Percentiles rank a stretch among this genome's conserved stretches.
Evolutionary conservation across 2,797 vertebrate genomes (phyloP).

Genomic region (Acomys russatus): DNA sequence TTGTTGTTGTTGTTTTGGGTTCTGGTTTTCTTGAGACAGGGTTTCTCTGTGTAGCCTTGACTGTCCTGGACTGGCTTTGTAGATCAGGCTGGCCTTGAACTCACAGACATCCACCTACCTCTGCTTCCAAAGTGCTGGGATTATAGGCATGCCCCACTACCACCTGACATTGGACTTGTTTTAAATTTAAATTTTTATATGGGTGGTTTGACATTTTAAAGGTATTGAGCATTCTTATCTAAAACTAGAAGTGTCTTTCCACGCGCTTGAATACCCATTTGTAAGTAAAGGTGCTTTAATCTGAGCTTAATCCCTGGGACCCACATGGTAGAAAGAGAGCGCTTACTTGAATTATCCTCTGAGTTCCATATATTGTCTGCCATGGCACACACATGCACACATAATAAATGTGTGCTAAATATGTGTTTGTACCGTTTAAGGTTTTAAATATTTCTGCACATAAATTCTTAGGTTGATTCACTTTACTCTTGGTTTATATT

Average conservation of each 20-base stretch:
- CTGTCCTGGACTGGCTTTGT: too few species aligned
- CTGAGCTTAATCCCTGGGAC: not conserved
- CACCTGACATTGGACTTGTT: not conserved
- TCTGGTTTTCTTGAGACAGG: too few species aligned
- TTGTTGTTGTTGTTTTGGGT: too few species aligned
- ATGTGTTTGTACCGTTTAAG: not conserved
- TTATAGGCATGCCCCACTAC: too few species aligned
- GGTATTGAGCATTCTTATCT: not conserved
- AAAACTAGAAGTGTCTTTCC: not conserved
- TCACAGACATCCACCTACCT: too few species aligned
- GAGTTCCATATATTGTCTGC: not conserved
- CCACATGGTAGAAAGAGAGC: not conserved
- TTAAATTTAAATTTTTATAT: not conserved
- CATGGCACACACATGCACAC: not conserved
- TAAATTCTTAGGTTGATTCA: not conserved
- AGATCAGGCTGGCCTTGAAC: too few species aligned
- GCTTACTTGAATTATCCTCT: not conserved
- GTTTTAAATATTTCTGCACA: not conserved
- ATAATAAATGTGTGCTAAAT: not conserved
- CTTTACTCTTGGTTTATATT: not conserved
- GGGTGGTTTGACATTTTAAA: constrained; percentile 1
- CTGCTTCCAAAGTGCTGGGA: too few species aligned
- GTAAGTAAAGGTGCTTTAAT: not conserved
- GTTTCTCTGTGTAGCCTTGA: too few species aligned
- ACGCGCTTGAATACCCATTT: not conserved